Evolutionary conservation across 2,113 vertebrate species (phyloP), one percentile per base, ranked within the genome.

Genomic region (Spizaetus ornatus): DNA sequence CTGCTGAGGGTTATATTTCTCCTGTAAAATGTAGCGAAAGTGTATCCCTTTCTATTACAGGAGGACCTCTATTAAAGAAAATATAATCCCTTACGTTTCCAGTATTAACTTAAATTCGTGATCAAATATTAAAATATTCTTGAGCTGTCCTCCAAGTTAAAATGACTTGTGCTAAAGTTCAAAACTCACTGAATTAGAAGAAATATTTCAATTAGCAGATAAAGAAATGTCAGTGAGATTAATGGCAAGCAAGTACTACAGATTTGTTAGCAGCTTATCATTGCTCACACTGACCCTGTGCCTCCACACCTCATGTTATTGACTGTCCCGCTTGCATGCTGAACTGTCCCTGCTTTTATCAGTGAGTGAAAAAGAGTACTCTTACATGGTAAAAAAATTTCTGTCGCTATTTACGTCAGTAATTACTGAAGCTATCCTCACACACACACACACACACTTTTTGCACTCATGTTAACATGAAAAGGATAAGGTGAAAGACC

Each of bases 401-500:
- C 40, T 56, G 7, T 40, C 0, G 1, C 58, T 66, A 17, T 65
- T 47, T 45, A 86, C 40, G 50, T 87, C 16, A 47, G 5, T n/a
- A 65, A 36, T 52, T 27, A 72, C 3, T 34, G 58, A 56, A 58
- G 8, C 3, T 79, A 27, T 48, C 22, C 32, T 71, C 5, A 38
- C 9, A 20, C 0, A 7, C 4, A 21, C 0, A 21, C 0, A 7
- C 3, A 8, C 17, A 34, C 16, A 21, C 5, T 13, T 36, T 50
- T 43, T 69, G 22, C 52, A 42, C 10, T 61, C 3, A 2, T 15
- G 7, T 47, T 77, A 69, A 43, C 9, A 31, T 15, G 16, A 47
- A 90, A 79, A 67, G 9, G 8, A 3, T 27, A 50, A 91, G 16
- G 4, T 21, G 5, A 6, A 55, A 67, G 15, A 32, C 7, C 5